Conservation (phyloP, 2,113 vertebrate species). For the Marmota monax region DNA sequence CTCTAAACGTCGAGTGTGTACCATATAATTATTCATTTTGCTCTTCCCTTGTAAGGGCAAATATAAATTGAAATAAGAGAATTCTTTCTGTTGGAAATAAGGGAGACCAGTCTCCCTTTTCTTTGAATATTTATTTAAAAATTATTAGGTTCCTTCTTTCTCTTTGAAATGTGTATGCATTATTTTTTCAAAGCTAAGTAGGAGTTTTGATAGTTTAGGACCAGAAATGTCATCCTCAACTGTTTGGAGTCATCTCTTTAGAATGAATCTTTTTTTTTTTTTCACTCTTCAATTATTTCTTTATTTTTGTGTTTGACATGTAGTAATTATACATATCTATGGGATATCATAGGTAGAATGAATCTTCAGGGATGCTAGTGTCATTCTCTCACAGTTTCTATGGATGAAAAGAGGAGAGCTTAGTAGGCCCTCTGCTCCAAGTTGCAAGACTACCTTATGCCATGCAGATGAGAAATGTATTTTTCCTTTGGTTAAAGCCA, state of each 20-base stretch:
- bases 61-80: slow-evolving; percentile 2
- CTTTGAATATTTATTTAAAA: background rate
- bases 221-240: background rate
- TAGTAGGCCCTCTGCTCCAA: background rate
- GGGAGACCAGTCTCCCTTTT: background rate
- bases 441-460: background rate
- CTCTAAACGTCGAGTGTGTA: background rate
- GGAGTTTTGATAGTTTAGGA: background rate
- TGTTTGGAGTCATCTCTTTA: background rate
- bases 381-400: background rate
- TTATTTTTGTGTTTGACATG: too few species aligned
- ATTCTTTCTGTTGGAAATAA: background rate
- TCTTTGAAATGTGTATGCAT: background rate
- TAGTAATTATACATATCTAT: too few species aligned
- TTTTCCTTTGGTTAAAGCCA: background rate
- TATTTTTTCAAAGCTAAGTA: background rate
- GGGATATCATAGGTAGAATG: background rate
- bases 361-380: background rate
- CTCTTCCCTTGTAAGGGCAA: background rate
- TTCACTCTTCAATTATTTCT: too few species aligned
- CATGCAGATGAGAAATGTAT: background rate
- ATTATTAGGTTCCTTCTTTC: background rate
- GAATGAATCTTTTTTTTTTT: background rate
- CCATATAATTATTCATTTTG: background rate
- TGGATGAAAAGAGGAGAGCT: background rate